A percentile compares a stretch with the other conserved stretches of the same genome.
Evolutionary conservation across 2,113 vertebrate species (phyloP).

Genomic region (Nothobranchius furzeri): DNA sequence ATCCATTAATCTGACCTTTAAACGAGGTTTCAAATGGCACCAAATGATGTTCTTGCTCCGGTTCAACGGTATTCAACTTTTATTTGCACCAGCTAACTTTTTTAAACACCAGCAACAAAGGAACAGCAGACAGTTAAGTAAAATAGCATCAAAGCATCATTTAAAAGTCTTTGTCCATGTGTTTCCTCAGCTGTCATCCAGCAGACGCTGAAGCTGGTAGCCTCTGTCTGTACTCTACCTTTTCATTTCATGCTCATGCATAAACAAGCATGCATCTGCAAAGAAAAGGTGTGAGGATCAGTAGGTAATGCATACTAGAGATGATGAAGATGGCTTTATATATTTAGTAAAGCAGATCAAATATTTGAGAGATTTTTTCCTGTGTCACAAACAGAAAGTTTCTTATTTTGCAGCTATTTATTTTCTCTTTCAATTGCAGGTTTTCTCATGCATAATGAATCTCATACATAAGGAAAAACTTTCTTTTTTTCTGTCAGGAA

Average conservation of each 20-base stretch:
- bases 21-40: too few species aligned
- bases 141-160: conserved; percentile 10
- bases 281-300: conserved; percentile 20
- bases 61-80: too few species aligned
- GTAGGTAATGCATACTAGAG: conserved; percentile 42
- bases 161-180: neutral
- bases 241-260: conserved; percentile 39
- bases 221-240: conserved; percentile 4
- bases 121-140: neutral
- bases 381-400: neutral
- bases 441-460: conserved; percentile 30
- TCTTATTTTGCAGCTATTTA: conserved; percentile 6
- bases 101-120: too few species aligned
- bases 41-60: too few species aligned
- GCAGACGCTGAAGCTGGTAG: neutral
- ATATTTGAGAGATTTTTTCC: neutral
- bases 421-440: conserved; percentile 18
- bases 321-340: conserved; percentile 39
- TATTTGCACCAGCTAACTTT: too few species aligned
- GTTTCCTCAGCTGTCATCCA: neutral
- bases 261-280: conserved; percentile 24
- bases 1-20: too few species aligned
- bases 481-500: neutral
- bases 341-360: conserved; percentile 12
- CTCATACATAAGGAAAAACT: too few species aligned